Percentiles rank a stretch among this genome's conserved stretches.
These are phyloP conservation scores for Centropus bengalensis DNA, from an alignment of 2,113 vertebrate species.

Conservation along the genomic window DNA sequence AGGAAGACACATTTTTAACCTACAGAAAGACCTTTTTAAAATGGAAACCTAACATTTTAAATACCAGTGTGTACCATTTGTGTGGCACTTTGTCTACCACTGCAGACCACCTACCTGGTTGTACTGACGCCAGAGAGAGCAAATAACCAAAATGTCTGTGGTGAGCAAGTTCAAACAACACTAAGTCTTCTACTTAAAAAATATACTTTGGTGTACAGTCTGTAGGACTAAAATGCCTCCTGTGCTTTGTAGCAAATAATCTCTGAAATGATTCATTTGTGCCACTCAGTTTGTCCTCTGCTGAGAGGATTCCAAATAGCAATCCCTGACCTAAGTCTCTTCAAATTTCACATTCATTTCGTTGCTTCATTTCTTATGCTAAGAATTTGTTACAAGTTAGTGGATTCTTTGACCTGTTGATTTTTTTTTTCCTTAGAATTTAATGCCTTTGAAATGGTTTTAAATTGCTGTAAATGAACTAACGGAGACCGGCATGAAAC, in stretches of 20 bases:
- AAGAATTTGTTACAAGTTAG: not conserved
- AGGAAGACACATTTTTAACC: not conserved
- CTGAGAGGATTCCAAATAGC: not conserved
- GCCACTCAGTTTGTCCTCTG: not conserved
- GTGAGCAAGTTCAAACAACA: not conserved
- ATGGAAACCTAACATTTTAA: not conserved
- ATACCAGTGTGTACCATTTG: not conserved
- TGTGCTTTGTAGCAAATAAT: not conserved
- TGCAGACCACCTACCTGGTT: not conserved
- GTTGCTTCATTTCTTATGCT: not conserved
- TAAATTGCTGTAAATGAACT: not conserved
- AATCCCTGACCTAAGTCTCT: not conserved
- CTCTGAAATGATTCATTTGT: not conserved
- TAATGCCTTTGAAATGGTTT: not conserved
- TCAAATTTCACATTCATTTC: not conserved
- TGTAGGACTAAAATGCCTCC: not conserved
- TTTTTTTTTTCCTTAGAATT: not conserved
- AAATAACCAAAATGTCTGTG: not conserved
- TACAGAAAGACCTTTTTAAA: not conserved
- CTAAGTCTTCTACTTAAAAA: not conserved
- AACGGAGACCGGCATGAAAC: not conserved
- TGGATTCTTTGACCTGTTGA: fast-evolving
- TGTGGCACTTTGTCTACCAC: not conserved
- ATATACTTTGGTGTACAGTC: not conserved
- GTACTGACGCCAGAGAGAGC: not conserved